phyloP scores from a whole-genome alignment of 2,888 invertebrate species.

The Alcis repandata region DNA sequence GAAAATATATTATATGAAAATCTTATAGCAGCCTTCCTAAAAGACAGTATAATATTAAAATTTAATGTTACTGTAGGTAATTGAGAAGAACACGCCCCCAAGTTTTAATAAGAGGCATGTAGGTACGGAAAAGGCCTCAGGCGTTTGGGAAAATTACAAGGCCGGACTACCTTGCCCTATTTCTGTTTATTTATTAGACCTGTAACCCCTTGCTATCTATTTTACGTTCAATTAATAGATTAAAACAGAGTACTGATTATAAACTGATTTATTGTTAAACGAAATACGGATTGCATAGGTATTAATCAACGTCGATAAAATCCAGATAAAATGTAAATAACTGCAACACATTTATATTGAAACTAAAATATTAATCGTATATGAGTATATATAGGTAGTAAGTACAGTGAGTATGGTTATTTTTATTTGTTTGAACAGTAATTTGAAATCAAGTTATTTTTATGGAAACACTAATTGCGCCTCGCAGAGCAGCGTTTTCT shows the following conservation, averaged over 20 bases:
- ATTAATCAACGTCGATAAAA: neutral
- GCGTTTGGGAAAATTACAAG: slow-evolving; percentile 38
- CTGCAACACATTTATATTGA: neutral
- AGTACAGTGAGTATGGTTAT: too few relatives aligned
- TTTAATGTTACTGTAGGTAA: slow-evolving; percentile 17
- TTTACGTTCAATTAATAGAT: neutral
- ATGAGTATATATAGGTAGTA: too few relatives aligned
- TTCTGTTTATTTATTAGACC: slow-evolving; percentile 28
- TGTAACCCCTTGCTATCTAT: neutral
- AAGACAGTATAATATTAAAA: slow-evolving; percentile 2
- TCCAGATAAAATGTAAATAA: slow-evolving; percentile 2
- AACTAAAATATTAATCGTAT: neutral
- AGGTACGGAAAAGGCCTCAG: slow-evolving; percentile 33
- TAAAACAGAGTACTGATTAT: neutral
- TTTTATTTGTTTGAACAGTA: too few relatives aligned
- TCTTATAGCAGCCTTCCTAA: neutral
- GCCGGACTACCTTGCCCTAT: slow-evolving; percentile 23
- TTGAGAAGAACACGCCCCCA: slow-evolving; percentile 15
- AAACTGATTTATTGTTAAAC: slow-evolving; percentile 3
- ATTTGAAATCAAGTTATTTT: neutral
- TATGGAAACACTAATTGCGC: neutral
- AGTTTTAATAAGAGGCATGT: slow-evolving; percentile 48
- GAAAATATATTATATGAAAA: neutral
- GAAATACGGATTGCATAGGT: neutral
- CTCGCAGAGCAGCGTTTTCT: neutral